A percentile compares a stretch with the other conserved stretches of the same genome.
These are phyloP conservation scores for Pollenia amentaria DNA, from an alignment of 2,888 invertebrate genomes.

Conservation along the genomic window DNA sequence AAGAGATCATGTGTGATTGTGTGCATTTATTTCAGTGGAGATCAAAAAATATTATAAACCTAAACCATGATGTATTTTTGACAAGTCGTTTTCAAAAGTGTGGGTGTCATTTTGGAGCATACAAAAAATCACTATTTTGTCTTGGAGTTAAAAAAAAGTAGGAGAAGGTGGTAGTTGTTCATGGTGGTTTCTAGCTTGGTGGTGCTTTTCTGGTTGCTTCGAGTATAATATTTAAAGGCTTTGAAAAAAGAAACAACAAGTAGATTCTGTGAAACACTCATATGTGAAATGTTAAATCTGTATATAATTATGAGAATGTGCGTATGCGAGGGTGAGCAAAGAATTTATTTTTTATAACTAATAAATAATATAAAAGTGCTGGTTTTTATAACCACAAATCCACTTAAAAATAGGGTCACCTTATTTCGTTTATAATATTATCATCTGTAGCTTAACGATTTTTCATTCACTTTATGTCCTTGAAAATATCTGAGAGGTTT, in stretches of 20 bases:
- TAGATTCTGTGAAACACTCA: constrained; percentile 29
- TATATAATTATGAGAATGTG: not conserved
- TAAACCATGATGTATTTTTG: constrained; percentile 72
- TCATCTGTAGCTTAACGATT: no score
- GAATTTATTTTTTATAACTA: not conserved
- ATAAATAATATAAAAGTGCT: no score
- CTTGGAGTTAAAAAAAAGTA: not conserved
- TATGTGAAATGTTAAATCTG: constrained; percentile 33
- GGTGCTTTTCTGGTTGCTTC: not conserved
- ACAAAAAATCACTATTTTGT: constrained; percentile 7
- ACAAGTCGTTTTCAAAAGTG: constrained; percentile 71
- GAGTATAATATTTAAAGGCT: constrained; percentile 22
- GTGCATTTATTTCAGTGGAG: constrained; percentile 25
- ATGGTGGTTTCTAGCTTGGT: not conserved
- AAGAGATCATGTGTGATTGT: constrained; percentile 2
- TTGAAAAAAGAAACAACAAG: constrained; percentile 25
- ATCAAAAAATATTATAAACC: constrained; percentile 65
- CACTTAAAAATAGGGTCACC: no score
- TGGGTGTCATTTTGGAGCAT: constrained; percentile 73
- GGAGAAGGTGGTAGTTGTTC: not conserved
- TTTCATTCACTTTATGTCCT: no score
- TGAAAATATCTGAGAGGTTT: no score
- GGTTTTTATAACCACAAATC: no score
- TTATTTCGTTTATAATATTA: no score
- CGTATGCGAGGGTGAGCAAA: not conserved